Evolutionary conservation across 2,888 invertebrate species (phyloP).

Genomic region (Drosophila diplacantha): DNA sequence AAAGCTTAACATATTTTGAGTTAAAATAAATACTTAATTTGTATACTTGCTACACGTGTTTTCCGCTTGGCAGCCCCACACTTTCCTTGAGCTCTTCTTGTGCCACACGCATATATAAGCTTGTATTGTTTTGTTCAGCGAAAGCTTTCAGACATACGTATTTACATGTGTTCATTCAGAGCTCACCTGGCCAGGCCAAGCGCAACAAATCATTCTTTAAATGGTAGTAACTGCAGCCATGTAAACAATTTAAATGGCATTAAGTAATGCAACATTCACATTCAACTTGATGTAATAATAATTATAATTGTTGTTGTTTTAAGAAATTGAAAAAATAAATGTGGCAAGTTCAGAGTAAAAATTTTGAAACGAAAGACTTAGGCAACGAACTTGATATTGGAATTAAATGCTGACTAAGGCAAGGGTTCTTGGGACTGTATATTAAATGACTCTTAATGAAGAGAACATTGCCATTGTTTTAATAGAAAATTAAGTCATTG

Average conservation of each 20-base stretch:
- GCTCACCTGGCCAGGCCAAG: slow-evolving; percentile 49
- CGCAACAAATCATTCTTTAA: slow-evolving; percentile 63
- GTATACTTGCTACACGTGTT: background rate
- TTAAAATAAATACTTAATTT: background rate
- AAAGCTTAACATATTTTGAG: background rate
- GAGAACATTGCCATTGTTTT: background rate
- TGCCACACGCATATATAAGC: slow-evolving; percentile 29
- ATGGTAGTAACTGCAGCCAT: slow-evolving; percentile 35
- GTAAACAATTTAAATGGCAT: slow-evolving; percentile 54
- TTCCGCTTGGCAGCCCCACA: slow-evolving; percentile 30
- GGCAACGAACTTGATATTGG: slow-evolving; percentile 57
- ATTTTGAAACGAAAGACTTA: slow-evolving; percentile 63
- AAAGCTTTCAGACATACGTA: slow-evolving; percentile 17
- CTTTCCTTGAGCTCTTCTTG: slow-evolving; percentile 44
- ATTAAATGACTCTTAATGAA: background rate
- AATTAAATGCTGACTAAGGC: background rate
- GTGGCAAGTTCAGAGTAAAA: slow-evolving; percentile 31
- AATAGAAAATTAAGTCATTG: background rate
- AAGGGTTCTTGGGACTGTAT: background rate
- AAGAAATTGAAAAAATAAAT: slow-evolving; percentile 19
- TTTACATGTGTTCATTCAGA: slow-evolving; percentile 16
- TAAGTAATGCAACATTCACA: slow-evolving; percentile 55
- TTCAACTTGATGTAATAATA: slow-evolving; percentile 38
- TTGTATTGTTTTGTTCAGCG: slow-evolving; percentile 5
- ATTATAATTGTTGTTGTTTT: slow-evolving; percentile 25